These are phyloP conservation scores for Drosophila nannoptera DNA, from an alignment of 1,140 invertebrate genomes.

Conservation along the genomic window DNA sequence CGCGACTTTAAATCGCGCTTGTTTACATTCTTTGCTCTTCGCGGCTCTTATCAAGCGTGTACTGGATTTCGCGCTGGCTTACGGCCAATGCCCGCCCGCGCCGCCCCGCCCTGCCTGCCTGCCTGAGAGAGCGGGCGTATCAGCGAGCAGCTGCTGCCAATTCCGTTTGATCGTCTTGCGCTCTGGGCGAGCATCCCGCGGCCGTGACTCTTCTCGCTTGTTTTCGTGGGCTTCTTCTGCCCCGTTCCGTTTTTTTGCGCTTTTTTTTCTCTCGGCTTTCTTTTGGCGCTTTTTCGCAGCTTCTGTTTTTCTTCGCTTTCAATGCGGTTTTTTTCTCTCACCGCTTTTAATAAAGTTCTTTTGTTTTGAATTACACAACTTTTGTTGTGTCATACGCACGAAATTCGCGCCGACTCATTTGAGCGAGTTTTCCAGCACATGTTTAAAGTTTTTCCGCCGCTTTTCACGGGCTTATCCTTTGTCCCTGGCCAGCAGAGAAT, in stretches of 20 bases:
- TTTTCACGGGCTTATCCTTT: constrained; percentile 16
- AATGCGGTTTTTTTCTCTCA: neutral
- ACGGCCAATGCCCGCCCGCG: neutral
- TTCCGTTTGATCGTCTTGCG: too few species aligned
- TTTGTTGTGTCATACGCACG: constrained; percentile 60
- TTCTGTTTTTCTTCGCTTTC: constrained; percentile 6
- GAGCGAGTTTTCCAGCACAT: constrained; percentile 42
- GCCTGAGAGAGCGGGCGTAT: neutral
- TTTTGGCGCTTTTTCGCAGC: constrained; percentile 9
- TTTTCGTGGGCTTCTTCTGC: constrained; percentile 43
- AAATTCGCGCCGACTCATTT: constrained; percentile 42
- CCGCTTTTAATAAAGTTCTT: constrained; percentile 7
- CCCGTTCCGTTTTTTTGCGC: constrained; percentile 16
- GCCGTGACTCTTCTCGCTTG: constrained; percentile 28
- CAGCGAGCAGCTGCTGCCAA: too few species aligned
- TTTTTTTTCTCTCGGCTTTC: constrained; percentile 12
- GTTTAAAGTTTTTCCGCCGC: constrained; percentile 27
- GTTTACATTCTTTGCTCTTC: constrained; percentile 49
- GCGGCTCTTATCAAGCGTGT: constrained; percentile 40
- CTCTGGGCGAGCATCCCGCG: neutral
- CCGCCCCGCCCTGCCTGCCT: neutral
- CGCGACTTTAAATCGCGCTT: constrained; percentile 31
- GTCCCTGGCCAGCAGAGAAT: constrained; percentile 36
- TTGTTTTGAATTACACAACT: constrained; percentile 46
- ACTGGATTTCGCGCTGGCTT: constrained; percentile 34